Conservation (phyloP, 1,140 invertebrate species). For the Drosophila paulistorum region DNA sequence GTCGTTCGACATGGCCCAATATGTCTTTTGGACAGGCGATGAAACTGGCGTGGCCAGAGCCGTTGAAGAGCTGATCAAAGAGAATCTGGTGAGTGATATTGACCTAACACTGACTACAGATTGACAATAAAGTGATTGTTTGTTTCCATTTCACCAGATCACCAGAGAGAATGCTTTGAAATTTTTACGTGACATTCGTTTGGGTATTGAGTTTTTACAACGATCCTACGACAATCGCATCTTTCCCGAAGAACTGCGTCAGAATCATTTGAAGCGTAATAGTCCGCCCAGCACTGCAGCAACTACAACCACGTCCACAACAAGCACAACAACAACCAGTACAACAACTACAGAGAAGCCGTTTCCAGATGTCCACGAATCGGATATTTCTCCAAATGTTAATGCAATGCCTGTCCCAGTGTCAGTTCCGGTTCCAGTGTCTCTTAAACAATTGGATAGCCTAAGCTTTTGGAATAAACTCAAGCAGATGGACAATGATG, state of each 20-base stretch:
- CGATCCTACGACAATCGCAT: slow-evolving; percentile 85
- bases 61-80: slow-evolving; percentile 89
- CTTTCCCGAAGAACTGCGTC: slow-evolving; percentile 72
- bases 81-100: slow-evolving; percentile 86
- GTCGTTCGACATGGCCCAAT: slow-evolving; percentile 89
- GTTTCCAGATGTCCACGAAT: slow-evolving; percentile 55
- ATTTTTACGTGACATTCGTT: slow-evolving; percentile 89
- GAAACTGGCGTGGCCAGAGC: slow-evolving; percentile 89
- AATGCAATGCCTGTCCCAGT: background rate
- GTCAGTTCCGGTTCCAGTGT: slow-evolving; percentile 15
- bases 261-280: slow-evolving; percentile 72
- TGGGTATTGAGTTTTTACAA: slow-evolving; percentile 87
- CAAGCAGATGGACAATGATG: slow-evolving; percentile 61
- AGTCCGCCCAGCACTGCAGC: slow-evolving; percentile 44
- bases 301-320: slow-evolving; percentile 43
- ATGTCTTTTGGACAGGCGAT: slow-evolving; percentile 91
- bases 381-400: slow-evolving; percentile 25
- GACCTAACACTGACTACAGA: background rate
- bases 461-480: slow-evolving; percentile 75
- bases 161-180: slow-evolving; percentile 88
- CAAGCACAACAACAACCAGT: slow-evolving; percentile 50
- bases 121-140: background rate
- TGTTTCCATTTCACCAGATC: slow-evolving; percentile 83
- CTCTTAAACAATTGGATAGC: slow-evolving; percentile 59
- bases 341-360: slow-evolving; percentile 74